These are phyloP conservation scores for Psix sp. DNA, from an alignment of 1,140 invertebrate genomes.

Conservation along the genomic window DNA sequence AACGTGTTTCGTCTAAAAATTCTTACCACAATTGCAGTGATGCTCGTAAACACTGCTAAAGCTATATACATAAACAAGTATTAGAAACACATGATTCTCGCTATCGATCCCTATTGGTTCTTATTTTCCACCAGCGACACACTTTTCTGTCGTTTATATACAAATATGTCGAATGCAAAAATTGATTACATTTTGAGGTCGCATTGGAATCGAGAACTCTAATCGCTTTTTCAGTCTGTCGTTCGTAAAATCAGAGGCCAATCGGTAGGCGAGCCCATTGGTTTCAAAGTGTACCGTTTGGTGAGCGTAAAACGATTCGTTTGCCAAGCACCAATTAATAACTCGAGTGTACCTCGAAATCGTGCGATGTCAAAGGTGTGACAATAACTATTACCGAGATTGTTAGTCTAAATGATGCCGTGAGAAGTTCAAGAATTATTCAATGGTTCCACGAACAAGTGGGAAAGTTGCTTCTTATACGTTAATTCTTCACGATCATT, in stretches of 20 bases:
- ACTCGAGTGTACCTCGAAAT: neutral
- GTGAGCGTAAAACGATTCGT: conserved; percentile 6
- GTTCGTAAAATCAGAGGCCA: no score
- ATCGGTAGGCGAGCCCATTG: neutral
- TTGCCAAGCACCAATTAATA: conserved; percentile 27
- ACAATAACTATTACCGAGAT: conserved; percentile 44
- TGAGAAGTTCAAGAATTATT: conserved; percentile 48
- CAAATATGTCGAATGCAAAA: no score
- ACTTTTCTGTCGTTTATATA: no score
- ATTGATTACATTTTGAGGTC: no score
- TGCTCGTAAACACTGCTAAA: conserved; percentile 47
- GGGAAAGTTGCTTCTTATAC: conserved; percentile 48
- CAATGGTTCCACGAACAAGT: conserved; percentile 42
- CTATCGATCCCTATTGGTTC: no score
- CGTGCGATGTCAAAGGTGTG: conserved; percentile 38
- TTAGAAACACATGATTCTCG: no score
- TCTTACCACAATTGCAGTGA: conserved; percentile 33
- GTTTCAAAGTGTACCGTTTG: conserved; percentile 5
- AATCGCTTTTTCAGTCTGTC: no score
- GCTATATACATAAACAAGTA: no score
- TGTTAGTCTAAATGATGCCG: conserved; percentile 49
- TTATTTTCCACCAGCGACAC: no score
- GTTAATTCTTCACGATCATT: conserved; percentile 44
- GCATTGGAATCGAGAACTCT: no score
- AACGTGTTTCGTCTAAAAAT: conserved; percentile 42